Base-by-base conservation (phyloP, 2,797 vertebrate genomes). In the Enteromius anoplus region DNA sequence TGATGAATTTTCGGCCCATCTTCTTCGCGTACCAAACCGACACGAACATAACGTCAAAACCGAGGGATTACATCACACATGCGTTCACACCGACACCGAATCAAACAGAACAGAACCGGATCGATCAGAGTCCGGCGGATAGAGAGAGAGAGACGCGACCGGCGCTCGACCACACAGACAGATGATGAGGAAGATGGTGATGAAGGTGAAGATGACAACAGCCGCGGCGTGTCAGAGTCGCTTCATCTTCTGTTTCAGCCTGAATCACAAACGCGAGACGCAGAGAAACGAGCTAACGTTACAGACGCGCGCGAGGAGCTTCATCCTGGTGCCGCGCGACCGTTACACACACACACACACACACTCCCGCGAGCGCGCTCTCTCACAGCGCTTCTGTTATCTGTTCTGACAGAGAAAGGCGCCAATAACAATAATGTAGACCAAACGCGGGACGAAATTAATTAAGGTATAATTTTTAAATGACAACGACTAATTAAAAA, bases 1-100 rank as follows among this genome's bases (percentile, higher is more conserved):
- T 92, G 80, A 92, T 91, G 79, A 92, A 93, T 17, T 91, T 86
- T 58, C 86, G 88, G 58, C 89, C 87, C 90, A 92, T 89, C 84
- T 91, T 92, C 86, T 91, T 90, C 10, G 92, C 92, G 60, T 91
- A 94, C 93, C 92, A 93, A 47, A 93, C 93, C 4, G 93, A 93
- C 49, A 92, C 91, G 62, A 93, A 91, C 92, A 92, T 90, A 83
- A 89, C 85, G 88, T 83, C 75, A 76, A 47, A 80, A 15, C 51
- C 64, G 53, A 23, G 53, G 75, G 45, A 81, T 82, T 81, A 85
- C 79, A 85, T 81, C 80, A 85, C 75, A 82, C 53, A 71, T 40
- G 75, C 45, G 55, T 14, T n/a, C 58, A 72, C 70, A 72, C 42
- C 10, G 6, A 73, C 69, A 64, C 69, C 29, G 55, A 69, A 55